phyloP scores from a whole-genome alignment of 2,797 vertebrate species.

The Poecile montanus region DNA sequence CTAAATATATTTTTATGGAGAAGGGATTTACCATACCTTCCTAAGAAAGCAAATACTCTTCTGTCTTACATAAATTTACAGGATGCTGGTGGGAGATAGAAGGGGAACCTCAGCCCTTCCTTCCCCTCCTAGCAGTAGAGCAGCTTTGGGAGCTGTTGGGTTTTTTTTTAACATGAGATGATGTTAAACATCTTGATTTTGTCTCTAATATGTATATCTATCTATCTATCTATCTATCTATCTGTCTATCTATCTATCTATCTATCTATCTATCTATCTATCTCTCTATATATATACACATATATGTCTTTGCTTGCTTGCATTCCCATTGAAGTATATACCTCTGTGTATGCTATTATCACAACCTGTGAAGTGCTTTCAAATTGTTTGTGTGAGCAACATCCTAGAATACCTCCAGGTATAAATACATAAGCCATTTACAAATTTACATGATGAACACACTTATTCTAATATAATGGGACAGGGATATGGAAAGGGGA shows the following conservation, averaged over 20 bases:
- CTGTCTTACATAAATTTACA: not conserved
- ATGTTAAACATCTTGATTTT: not conserved
- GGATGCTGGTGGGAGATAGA: not conserved
- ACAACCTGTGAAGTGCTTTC: not conserved
- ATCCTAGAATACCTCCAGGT: not conserved
- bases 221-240: not conserved
- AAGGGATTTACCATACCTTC: not conserved
- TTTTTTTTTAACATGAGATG: not conserved
- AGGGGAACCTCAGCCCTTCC: not conserved
- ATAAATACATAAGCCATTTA: not conserved
- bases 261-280: too few relatives aligned
- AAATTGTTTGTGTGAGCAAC: not conserved
- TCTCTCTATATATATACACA: not conserved
- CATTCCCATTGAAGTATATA: not conserved
- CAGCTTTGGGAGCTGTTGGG: not conserved
- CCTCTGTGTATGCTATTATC: not conserved
- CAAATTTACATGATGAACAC: not conserved
- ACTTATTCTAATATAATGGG: not conserved
- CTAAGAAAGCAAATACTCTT: not conserved
- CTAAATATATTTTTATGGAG: not conserved
- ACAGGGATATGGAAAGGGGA: not conserved
- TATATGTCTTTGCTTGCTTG: not conserved
- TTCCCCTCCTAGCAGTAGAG: not conserved
- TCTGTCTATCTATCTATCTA: not conserved
- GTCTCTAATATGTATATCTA: not conserved